Evolutionary conservation across 2,888 invertebrate species (phyloP).

Genomic region (Hedya salicella): DNA sequence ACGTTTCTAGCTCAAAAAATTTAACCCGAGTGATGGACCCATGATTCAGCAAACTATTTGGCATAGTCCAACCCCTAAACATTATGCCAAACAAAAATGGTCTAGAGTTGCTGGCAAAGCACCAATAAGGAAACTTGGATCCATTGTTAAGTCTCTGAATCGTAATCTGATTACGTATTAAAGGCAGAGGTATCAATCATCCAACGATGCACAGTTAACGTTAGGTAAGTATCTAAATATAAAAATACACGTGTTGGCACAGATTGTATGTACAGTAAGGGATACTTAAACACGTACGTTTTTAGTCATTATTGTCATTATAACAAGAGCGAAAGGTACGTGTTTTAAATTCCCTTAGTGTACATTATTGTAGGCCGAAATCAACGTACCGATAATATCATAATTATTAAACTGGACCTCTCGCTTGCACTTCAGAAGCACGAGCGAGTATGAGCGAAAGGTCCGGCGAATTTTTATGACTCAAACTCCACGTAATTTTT

Average conservation of each 20-base stretch:
- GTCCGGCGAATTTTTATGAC: too few relatives aligned
- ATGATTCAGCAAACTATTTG: not conserved
- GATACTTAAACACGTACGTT: too few relatives aligned
- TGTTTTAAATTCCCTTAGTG: too few relatives aligned
- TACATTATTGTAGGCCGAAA: too few relatives aligned
- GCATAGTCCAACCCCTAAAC: not conserved
- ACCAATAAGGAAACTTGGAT: conserved; percentile 20
- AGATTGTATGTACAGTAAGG: too few relatives aligned
- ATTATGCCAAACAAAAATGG: conserved; percentile 9
- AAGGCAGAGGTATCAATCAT: not conserved
- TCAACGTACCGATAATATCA: too few relatives aligned
- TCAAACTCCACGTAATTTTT: too few relatives aligned
- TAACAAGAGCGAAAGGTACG: too few relatives aligned
- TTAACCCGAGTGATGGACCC: not conserved
- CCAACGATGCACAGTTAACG: not conserved
- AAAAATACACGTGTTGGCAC: conserved; percentile 1
- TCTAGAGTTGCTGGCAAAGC: conserved; percentile 10
- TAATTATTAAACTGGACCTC: too few relatives aligned
- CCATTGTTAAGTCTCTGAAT: not conserved
- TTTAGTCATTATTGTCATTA: too few relatives aligned
- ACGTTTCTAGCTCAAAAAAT: not conserved
- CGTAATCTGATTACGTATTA: not conserved
- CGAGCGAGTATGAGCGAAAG: too few relatives aligned
- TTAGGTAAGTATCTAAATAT: not conserved
- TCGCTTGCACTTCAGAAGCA: too few relatives aligned